Evolutionary conservation across 2,797 vertebrate species (phyloP), one percentile per base, ranked within the genome.

Genomic region (Protosalanx chinensis): DNA sequence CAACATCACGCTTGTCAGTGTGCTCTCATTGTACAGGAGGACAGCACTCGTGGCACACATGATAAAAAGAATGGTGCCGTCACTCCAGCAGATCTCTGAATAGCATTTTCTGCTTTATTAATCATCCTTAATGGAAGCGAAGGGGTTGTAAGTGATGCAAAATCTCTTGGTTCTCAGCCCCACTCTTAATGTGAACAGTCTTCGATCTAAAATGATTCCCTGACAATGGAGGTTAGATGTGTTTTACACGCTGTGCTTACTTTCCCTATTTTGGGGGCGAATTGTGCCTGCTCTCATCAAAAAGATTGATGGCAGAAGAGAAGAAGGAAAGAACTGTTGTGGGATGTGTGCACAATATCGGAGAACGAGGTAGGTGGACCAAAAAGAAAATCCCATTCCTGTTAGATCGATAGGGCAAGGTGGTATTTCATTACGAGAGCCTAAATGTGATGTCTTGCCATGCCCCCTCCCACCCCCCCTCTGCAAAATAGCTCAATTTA

Each of bases 81-180:
- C 91, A 91, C 84, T 86, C 82, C 87, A 91, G 90, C 88, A 84
- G 87, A 83, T 88, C 89, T 89, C 87, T 90, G 90, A 91, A 92
- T 91, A 90, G 85, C 87, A 90, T 92, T 90, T 92, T 90, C 84
- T 91, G 87, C 90, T 91, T 91, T 93, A 93, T 92, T 93, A 92
- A 90, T 92, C 89, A 91, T 90, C 90, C 88, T 91, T 92, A 91
- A 90, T 91, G 87, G 84, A 81, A 83, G 84, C 84, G 88, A 92
- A 90, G 84, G 87, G 84, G 81, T 79, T 77, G 82, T 82, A 85
- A 89, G 85, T 87, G 88, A 88, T 88, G 85, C 76, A 82, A 89
- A 89, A 85, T 82, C 82, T 79, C 75, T 89, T 91, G 91, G 84
- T 90, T 89, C 79, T 75, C 64, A 76, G 86, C 78, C 77, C 77